Base-by-base conservation (phyloP, 2,797 vertebrate species). In the Anas flavirostris region DNA sequence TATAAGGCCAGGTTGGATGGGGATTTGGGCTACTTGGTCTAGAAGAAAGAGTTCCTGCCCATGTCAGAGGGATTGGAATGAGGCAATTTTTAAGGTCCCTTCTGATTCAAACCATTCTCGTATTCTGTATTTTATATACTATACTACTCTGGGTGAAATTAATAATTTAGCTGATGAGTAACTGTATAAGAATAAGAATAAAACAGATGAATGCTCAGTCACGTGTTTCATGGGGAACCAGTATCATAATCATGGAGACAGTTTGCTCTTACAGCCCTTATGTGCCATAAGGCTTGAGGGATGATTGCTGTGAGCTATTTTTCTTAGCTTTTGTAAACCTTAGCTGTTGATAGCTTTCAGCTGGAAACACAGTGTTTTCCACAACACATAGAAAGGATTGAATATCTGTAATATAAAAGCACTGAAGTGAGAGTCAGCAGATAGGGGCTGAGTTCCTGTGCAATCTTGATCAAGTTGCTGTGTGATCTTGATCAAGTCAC, bases 391-490 rank as follows among this genome's bases (percentile, higher is more conserved):
- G 44, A 68, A 88, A 37, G 1, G 25, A 37, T 28, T 67, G 4
- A 59, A 31, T 72, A 46, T 26, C 31, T 86, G 10, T 8, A 79
- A 8, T 5, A 72, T 5, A 60, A 89, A 39, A 0, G 4, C 8
- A 44, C 4, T n/a, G 12, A 84, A 73, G 43, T 0, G 3, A 13
- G 25, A 84, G 74, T 37, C 16, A 56, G 37, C 6, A 53, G 53
- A 52, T 7, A 39, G 2, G 5, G 8, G 9, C 5, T 0, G 0
- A 56, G 21, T 69, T 82, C 48, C 48, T 48, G 48, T 25, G 22
- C 73, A 39, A 64, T 44, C 25, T 59, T 67, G 26, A 55, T 13
- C 23, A 44, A 74, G 9, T 21, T 48, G 48, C 48, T 48, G 48
- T 48, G 48, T 76, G 48, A 60, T 44, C 25, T 59, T 67, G 26